Percentiles rank a stretch among this genome's conserved stretches.
phyloP scores from a whole-genome alignment of 2,797 vertebrate species.

The Miopithecus talapoin region DNA sequence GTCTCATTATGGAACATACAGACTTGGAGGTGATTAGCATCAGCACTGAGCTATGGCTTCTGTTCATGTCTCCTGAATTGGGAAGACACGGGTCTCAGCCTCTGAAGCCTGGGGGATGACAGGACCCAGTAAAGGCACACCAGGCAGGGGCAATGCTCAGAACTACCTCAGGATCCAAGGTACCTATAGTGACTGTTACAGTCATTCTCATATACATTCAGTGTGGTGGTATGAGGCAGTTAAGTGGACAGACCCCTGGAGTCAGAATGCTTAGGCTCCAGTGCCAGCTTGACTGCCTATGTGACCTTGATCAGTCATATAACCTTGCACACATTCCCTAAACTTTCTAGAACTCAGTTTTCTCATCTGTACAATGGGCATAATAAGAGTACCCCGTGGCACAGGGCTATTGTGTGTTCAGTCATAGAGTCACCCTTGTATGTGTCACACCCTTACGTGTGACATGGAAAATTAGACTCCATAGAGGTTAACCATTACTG shows the following conservation, averaged over 20 bases:
- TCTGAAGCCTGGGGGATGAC: background rate
- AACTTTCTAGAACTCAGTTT: background rate
- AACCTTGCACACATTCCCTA: background rate
- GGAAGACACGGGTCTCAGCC: background rate
- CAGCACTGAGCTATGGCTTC: background rate
- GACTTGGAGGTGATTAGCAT: background rate
- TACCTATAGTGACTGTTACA: rapidly evolving
- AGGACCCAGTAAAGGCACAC: background rate
- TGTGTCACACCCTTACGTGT: background rate
- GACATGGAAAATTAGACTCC: background rate
- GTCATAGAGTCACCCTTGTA: background rate
- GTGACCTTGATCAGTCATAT: background rate
- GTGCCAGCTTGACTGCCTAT: background rate
- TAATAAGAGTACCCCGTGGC: background rate
- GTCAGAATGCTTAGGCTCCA: background rate
- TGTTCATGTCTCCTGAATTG: background rate
- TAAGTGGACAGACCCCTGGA: background rate
- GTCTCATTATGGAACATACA: background rate
- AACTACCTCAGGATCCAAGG: too few species aligned
- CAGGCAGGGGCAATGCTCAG: rapidly evolving
- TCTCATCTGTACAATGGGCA: background rate
- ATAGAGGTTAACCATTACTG: background rate
- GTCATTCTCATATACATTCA: background rate
- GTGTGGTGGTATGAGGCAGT: rapidly evolving
- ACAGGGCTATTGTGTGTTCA: background rate